Evolutionary conservation across 2,113 vertebrate species (phyloP).

Genomic region (Anolis carolinensis): DNA sequence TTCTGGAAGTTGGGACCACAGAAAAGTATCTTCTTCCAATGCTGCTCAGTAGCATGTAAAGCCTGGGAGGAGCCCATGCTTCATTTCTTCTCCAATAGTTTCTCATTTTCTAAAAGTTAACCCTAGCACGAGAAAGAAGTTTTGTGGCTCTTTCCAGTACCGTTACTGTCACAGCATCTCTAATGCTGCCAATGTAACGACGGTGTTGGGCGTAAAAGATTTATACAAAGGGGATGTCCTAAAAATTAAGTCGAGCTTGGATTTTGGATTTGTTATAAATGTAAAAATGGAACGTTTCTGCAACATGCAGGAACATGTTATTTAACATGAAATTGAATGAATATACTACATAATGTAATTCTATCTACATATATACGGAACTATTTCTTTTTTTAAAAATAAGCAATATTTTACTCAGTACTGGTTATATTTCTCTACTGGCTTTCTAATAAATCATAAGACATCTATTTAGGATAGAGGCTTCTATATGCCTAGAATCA

Average conservation of each 20-base stretch:
- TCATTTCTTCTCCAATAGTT: background rate
- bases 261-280: background rate
- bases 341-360: conserved; percentile 57
- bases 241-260: background rate
- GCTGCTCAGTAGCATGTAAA: background rate
- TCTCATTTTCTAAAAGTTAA: background rate
- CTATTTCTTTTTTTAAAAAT: conserved; percentile 53
- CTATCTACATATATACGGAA: conserved; percentile 68
- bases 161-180: background rate
- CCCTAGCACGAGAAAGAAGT: background rate
- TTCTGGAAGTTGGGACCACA: background rate
- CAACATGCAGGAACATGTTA: conserved; percentile 71
- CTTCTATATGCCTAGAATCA: conserved; percentile 65
- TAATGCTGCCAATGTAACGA: background rate
- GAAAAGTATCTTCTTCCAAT: background rate
- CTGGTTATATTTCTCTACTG: conserved; percentile 78
- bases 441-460: conserved; percentile 66
- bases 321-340: conserved; percentile 70
- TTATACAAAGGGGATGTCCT: background rate
- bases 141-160: background rate
- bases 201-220: background rate
- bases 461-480: conserved; percentile 62
- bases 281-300: conserved; percentile 59
- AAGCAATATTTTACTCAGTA: conserved; percentile 75
- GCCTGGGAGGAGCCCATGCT: background rate